Conservation (phyloP, 2,888 invertebrate species). For the Thumatha senex region DNA sequence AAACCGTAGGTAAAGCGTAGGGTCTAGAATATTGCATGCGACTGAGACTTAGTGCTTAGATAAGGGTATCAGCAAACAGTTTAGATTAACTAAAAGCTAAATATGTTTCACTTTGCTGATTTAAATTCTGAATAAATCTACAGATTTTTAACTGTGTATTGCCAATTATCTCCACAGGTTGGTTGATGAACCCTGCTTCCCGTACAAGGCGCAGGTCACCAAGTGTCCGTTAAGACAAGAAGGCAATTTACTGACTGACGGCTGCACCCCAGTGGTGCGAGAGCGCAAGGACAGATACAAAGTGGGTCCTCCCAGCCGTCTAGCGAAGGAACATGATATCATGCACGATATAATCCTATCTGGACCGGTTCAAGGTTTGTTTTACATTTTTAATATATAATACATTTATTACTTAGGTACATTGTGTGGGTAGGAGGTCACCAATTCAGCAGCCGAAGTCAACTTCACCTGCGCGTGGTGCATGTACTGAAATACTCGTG, state of each 20-base stretch:
- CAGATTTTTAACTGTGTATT: neutral
- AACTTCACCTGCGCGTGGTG: no score
- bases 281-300: conserved; percentile 86
- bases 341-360: conserved; percentile 95
- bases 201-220: conserved; percentile 86
- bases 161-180: conserved; percentile 79
- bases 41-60: no score
- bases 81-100: no score
- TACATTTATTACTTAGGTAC: no score
- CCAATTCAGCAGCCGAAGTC: no score
- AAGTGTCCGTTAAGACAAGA: conserved; percentile 84
- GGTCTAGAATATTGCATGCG: neutral
- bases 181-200: conserved; percentile 93
- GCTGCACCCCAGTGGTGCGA: conserved; percentile 80
- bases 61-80: no score
- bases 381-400: neutral
- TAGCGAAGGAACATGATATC: conserved; percentile 91
- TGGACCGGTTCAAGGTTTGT: conserved; percentile 91
- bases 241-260: conserved; percentile 74
- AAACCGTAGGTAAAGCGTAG: no score
- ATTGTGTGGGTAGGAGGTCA: no score
- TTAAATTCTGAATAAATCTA: no score
- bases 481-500: no score
- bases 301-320: conserved; percentile 90
- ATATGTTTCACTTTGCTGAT: no score